Conservation (phyloP, 2,888 invertebrate species). For the Pollenia angustigena region DNA sequence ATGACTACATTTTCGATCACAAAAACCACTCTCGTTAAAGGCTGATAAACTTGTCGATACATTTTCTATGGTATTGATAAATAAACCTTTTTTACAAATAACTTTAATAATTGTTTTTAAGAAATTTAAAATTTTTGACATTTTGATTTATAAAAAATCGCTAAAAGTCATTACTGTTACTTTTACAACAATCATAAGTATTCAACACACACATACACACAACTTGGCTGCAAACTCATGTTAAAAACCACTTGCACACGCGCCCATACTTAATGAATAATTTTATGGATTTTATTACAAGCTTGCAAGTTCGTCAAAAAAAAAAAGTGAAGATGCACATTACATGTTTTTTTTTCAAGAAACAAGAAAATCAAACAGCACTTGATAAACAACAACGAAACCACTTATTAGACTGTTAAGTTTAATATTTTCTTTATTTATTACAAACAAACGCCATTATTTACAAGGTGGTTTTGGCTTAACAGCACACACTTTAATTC, state of each 20-base stretch:
- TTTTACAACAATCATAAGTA: constrained; percentile 11
- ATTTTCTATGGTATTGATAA: too few species aligned
- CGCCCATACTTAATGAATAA: constrained; percentile 62
- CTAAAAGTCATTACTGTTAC: constrained; percentile 17
- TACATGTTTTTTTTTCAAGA: constrained; percentile 9
- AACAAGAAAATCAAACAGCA: constrained; percentile 34
- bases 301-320: constrained; percentile 13
- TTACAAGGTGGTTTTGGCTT: constrained; percentile 45
- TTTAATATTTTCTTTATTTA: constrained; percentile 52
- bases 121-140: too few species aligned
- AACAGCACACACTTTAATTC: constrained; percentile 12
- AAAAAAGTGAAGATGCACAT: constrained; percentile 44
- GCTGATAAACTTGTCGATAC: too few species aligned
- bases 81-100: too few species aligned
- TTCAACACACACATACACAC: not conserved
- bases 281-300: constrained; percentile 38
- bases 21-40: too few species aligned
- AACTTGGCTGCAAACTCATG: constrained; percentile 24
- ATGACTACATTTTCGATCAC: too few species aligned
- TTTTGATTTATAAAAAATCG: not conserved
- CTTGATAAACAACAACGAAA: constrained; percentile 40
- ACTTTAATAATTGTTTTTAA: too few species aligned
- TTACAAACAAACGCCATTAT: constrained; percentile 38
- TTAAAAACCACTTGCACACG: constrained; percentile 68
- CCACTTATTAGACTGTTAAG: constrained; percentile 50